Percentiles rank a stretch among this genome's conserved stretches.
Conservation (phyloP, 2,113 vertebrate species). For the Lycaon pictus region DNA sequence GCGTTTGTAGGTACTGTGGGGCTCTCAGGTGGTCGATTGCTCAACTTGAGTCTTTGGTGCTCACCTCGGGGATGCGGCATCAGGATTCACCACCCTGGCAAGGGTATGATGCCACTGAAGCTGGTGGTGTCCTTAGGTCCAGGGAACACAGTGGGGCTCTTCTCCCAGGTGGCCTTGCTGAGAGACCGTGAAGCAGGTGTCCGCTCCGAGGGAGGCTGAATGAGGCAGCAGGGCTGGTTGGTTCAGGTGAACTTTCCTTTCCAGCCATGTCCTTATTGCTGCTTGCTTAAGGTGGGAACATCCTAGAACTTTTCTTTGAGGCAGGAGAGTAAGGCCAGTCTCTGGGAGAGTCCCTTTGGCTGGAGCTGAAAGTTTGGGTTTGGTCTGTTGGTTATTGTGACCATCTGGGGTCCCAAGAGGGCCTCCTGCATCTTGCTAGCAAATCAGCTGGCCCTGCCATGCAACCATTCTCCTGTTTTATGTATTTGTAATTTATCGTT, state of each 20-base stretch:
- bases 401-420: not conserved
- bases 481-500: not conserved
- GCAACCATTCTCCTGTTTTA: fast-evolving
- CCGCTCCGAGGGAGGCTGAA: not conserved
- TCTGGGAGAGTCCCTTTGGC: not conserved
- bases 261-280: not conserved
- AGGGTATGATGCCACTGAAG: fast-evolving
- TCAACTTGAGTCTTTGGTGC: not conserved
- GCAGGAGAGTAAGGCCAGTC: not conserved
- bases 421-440: fast-evolving
- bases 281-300: not conserved
- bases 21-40: not conserved
- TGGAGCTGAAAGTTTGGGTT: not conserved
- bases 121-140: not conserved
- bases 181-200: not conserved
- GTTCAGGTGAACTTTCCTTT: too few relatives aligned
- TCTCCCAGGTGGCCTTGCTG: not conserved
- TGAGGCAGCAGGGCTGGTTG: not conserved
- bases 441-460: not conserved
- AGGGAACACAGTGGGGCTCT: not conserved
- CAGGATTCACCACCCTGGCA: too few relatives aligned
- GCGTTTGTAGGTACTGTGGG: fast-evolving
- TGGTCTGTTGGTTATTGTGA: not conserved
- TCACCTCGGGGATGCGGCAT: not conserved
- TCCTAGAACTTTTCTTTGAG: not conserved